Evolutionary conservation across 2,113 vertebrate genomes (phyloP), one percentile per base, ranked within the genome.

Genomic region (Cinclus mexicanus): DNA sequence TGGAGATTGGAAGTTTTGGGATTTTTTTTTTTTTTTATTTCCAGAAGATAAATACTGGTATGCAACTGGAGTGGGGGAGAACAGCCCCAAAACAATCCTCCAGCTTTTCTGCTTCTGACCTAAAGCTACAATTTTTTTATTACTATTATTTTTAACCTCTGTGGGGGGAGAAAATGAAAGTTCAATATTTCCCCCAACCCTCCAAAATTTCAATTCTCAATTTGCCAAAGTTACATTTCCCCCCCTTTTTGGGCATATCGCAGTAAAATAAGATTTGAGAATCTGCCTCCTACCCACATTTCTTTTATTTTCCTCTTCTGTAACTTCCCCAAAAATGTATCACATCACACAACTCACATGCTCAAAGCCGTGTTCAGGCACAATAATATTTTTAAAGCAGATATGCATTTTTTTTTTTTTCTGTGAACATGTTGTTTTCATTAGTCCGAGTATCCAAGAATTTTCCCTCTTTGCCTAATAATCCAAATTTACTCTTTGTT

Each of bases 391-490:
- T 89, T 89, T 76, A 5, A 75, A 78, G 41, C 57, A 89, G 88
- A 96, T 84, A 89, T 0, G 29, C 56, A 2, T 29, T 86, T 94
- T 81, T 83, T 87, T 41, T 71, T 50, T 57, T 12, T 11, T 7
- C 47, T 90, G 10, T 20, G 44, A 68, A 83, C 94, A 95, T 50
- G 29, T 39, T 95, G 89, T 94, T 96, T 93, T 90, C 89, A 95
- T 95, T 96, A 97, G 49, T 44, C 74, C 0, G 0, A 71, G 55
- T 22, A 82, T 78, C 83, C 75, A 55, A 74, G 70, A 85, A 9
- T 87, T 92, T 75, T 47, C 49, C 61, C 31, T 87, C 74, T 89
- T 72, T 55, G 31, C 39, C 50, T 74, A 53, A 77, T 33, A 83
- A 52, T 59, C 52, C 70, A 57, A 69, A 79, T 41, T 85, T 65